A percentile compares a stretch with the other conserved stretches of the same genome.
phyloP scores from a whole-genome alignment of 2,113 vertebrate genomes.

The Xiphorhynchus elegans region DNA sequence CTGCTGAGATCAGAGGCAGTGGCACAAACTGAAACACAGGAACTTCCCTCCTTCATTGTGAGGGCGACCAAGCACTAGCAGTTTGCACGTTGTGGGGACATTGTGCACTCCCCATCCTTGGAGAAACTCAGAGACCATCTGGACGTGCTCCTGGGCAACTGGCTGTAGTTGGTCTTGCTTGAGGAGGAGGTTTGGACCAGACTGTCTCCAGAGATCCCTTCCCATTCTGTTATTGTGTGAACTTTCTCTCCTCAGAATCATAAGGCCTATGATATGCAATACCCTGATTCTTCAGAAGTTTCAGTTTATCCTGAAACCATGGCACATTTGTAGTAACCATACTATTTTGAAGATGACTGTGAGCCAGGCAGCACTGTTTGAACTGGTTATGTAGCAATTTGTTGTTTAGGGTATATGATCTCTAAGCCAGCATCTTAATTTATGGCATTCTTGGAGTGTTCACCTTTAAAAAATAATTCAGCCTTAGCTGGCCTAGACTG shows the following conservation, averaged over 20 bases:
- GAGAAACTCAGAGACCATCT: background rate
- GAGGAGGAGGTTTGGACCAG: background rate
- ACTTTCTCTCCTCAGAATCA: background rate
- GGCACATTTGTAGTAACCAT: background rate
- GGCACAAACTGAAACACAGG: background rate
- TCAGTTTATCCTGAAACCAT: background rate
- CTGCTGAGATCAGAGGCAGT: background rate
- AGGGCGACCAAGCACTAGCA: fast-evolving
- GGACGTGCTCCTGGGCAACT: background rate
- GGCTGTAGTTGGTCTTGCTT: fast-evolving
- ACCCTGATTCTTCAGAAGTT: background rate
- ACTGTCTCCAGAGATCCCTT: background rate
- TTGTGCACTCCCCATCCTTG: background rate
- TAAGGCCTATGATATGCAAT: background rate
- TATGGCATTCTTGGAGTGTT: background rate
- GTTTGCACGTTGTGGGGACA: background rate
- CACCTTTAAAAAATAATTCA: background rate
- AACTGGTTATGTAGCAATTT: background rate
- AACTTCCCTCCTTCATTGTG: background rate
- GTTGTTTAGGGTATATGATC: fast-evolving
- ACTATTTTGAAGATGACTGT: background rate
- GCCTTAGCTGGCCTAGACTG: background rate
- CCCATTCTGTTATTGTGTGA: background rate
- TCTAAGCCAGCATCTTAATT: background rate
- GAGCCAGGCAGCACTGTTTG: background rate